A percentile compares a stretch with the other conserved stretches of the same genome.
Evolutionary conservation across 2,113 vertebrate species (phyloP).

Genomic region (Mionectes macconnelli): DNA sequence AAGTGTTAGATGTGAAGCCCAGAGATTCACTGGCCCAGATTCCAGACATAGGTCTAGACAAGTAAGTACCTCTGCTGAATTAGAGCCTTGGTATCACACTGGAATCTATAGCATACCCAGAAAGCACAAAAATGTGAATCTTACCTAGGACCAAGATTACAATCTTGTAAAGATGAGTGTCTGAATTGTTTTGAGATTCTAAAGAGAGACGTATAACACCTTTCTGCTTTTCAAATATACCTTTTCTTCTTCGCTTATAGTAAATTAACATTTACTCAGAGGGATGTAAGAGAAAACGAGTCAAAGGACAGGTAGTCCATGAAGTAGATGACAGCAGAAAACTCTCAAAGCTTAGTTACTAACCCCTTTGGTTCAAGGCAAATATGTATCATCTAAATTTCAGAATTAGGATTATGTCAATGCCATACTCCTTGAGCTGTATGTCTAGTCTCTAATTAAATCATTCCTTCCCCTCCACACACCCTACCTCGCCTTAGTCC

Average conservation of each 20-base stretch:
- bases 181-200: neutral
- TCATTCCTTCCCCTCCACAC: neutral
- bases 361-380: neutral
- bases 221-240: conserved; percentile 24
- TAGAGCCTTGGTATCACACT: neutral
- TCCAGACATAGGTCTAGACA: neutral
- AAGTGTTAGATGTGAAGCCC: neutral
- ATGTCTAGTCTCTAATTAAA: conserved; percentile 19
- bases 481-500: neutral
- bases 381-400: neutral
- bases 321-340: conserved; percentile 5
- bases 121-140: neutral
- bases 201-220: neutral
- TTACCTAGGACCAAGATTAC: neutral
- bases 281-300: neutral
- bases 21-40: neutral
- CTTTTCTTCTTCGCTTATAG: neutral
- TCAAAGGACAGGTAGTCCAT: neutral
- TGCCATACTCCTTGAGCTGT: neutral
- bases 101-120: neutral
- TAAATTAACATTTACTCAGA: neutral
- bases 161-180: neutral
- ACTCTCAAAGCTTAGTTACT: neutral
- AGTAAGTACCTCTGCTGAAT: neutral
- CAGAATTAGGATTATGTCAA: neutral